Percentiles rank a stretch among this genome's conserved stretches.
Evolutionary conservation across 2,797 vertebrate species (phyloP).

Genomic region (Peromyscus aztecus): DNA sequence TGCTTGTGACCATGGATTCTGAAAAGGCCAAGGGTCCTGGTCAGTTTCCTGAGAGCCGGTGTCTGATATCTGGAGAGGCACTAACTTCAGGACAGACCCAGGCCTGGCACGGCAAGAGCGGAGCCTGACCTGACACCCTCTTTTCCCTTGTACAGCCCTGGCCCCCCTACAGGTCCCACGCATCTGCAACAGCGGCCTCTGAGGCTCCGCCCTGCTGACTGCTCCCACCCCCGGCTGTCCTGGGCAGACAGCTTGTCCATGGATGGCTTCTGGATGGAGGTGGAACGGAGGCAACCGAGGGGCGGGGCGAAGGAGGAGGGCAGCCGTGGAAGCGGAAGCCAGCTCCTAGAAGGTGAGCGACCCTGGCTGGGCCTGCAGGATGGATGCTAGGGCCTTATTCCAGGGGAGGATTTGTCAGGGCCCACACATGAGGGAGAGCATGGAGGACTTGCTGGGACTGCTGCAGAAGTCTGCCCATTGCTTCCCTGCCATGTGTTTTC

Average conservation of each 20-base stretch:
- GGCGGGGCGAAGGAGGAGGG: conserved; percentile 89
- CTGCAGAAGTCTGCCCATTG: no score
- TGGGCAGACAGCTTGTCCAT: conserved; percentile 91
- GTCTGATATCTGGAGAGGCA: not conserved
- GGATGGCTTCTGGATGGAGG: conserved; percentile 95
- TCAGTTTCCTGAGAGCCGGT: not conserved
- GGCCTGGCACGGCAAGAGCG: not conserved
- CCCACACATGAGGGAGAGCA: not conserved
- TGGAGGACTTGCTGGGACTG: not conserved
- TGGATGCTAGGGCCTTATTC: not conserved
- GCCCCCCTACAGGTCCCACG: conserved; percentile 90
- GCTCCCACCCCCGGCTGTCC: conserved; percentile 85
- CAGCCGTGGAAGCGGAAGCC: conserved; percentile 89
- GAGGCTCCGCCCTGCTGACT: conserved; percentile 87
- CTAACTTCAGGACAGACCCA: not conserved
- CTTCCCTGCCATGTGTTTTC: not conserved
- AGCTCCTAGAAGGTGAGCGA: conserved; percentile 91
- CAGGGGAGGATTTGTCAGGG: not conserved
- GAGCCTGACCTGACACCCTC: not conserved
- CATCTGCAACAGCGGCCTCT: conserved; percentile 87
- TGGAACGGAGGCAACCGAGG: conserved; percentile 93
- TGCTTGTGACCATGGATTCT: not conserved
- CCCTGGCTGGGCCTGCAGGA: not conserved
- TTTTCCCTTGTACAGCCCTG: conserved; percentile 59
- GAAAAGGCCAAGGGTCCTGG: not conserved